phyloP scores from a whole-genome alignment of 2,113 vertebrate genomes.

The Montifringilla adamsi region DNA sequence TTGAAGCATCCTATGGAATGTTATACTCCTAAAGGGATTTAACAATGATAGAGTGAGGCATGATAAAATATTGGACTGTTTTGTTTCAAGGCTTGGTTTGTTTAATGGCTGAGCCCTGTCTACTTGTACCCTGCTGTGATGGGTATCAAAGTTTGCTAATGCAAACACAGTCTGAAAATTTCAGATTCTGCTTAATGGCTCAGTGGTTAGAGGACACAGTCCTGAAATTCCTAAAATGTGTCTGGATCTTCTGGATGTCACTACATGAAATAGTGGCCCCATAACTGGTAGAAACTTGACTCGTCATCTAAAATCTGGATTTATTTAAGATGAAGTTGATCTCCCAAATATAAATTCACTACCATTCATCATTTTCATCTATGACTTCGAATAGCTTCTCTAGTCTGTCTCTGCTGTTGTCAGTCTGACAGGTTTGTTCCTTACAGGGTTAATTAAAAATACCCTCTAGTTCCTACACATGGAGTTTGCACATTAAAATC shows the following conservation, averaged over 20 bases:
- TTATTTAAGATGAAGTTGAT: background rate
- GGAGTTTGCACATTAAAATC: background rate
- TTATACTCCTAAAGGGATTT: background rate
- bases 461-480: background rate
- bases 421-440: background rate
- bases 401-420: background rate
- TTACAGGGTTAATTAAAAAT: background rate
- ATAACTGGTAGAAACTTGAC: background rate
- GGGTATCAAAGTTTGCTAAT: background rate
- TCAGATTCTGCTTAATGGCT: background rate
- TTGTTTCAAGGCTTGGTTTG: background rate
- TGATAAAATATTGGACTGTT: background rate
- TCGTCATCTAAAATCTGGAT: background rate
- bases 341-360: background rate
- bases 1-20: background rate
- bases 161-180: background rate
- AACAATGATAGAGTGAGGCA: background rate
- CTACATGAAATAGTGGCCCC: background rate
- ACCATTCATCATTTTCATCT: background rate
- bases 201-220: background rate
- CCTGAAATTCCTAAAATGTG: background rate
- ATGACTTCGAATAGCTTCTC: background rate
- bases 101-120: background rate
- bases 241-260: background rate
- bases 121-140: background rate